Percentiles rank a stretch among this genome's conserved stretches.
phyloP scores from a whole-genome alignment of 2,888 invertebrate species.

The Fragum sueziense region DNA sequence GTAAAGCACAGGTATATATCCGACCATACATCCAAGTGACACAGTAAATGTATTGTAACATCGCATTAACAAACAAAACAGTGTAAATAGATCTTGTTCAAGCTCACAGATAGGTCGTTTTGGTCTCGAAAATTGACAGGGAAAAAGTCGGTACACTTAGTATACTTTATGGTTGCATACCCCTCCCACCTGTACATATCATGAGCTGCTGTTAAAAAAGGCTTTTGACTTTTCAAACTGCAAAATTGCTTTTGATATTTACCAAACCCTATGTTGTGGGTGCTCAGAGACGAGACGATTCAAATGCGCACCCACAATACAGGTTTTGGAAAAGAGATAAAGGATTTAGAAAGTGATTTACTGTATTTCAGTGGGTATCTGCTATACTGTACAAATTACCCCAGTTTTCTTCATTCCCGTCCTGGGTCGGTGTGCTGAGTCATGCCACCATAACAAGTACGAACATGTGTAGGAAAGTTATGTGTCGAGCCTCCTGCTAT shows the following conservation, averaged over 20 bases:
- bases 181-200: constrained; percentile 34
- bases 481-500: constrained; percentile 14
- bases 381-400: no score
- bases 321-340: background rate
- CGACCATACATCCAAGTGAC: background rate
- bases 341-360: no score
- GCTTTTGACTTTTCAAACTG: no score
- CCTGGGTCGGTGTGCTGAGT: background rate
- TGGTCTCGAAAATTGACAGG: no score
- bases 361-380: no score
- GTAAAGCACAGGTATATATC: background rate
- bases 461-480: constrained; percentile 9
- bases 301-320: background rate
- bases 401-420: background rate
- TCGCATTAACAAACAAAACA: no score
- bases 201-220: background rate
- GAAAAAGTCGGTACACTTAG: background rate
- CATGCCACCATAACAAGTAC: background rate
- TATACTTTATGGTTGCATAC: constrained; percentile 11
- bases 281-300: background rate
- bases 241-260: no score
- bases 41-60: constrained; percentile 7
- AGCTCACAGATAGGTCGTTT: no score
- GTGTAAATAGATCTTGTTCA: no score
- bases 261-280: no score